Evolutionary conservation across 2,797 vertebrate genomes (phyloP).

Genomic region (Parotocinclus haroldoi): DNA sequence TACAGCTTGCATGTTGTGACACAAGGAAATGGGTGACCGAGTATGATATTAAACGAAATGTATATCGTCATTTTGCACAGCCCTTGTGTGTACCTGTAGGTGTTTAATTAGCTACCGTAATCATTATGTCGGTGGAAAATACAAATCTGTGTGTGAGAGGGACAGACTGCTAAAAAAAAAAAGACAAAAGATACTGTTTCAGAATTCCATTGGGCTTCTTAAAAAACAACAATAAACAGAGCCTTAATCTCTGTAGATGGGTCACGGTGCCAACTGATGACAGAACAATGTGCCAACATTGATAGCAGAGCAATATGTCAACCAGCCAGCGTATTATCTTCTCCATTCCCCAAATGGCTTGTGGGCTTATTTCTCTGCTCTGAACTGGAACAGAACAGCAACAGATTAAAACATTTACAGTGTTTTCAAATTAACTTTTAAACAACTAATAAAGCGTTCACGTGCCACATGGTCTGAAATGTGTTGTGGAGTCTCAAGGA

Average conservation of each 20-base stretch:
- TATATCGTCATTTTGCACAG: too few relatives aligned
- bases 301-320: constrained; percentile 39
- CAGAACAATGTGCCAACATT: constrained; percentile 38
- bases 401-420: constrained; percentile 15
- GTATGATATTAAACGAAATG: too few relatives aligned
- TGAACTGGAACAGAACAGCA: constrained; percentile 18
- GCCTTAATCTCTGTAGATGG: constrained; percentile 23
- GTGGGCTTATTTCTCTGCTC: constrained; percentile 34
- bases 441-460: not conserved
- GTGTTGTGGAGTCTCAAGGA: not conserved
- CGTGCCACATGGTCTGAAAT: constrained; percentile 9
- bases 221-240: constrained; percentile 26
- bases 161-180: constrained; percentile 33
- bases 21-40: too few relatives aligned
- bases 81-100: too few relatives aligned
- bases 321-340: constrained; percentile 12
- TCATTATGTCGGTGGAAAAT: too few relatives aligned
- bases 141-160: too few relatives aligned
- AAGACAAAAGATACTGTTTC: constrained; percentile 53
- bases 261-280: constrained; percentile 39
- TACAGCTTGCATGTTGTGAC: too few relatives aligned
- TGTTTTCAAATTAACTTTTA: not conserved
- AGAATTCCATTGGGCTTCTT: constrained; percentile 50
- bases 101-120: too few relatives aligned
- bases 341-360: constrained; percentile 26